Evolutionary conservation across 2,888 invertebrate genomes (phyloP), one percentile per base, ranked within the genome.

Genomic region (Nomada fucata): DNA sequence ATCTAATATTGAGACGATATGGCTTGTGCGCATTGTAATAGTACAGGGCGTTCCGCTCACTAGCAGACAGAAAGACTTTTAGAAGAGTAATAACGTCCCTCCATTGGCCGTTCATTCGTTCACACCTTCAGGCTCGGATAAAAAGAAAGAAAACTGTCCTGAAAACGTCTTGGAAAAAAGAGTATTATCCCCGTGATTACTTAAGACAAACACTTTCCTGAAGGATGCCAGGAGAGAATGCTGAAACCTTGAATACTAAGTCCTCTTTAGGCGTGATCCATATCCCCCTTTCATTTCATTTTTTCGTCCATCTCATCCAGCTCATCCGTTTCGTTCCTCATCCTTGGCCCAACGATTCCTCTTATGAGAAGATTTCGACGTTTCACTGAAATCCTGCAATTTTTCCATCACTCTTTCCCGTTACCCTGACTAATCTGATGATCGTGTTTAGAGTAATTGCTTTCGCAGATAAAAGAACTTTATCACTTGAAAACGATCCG

Each of bases 131-230:
- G 36, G 64, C 69, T 63, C 55, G 75, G 76, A 77, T 76, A 88
- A 86, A 89, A 89, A 75, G 82, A 86, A 89, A 83, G 85, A 71
- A 29, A 59, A 61, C 78, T 81, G 86, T 77, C 77, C 68, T 55
- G 80, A 67, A 75, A 84, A 64, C 81, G 68, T 60, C 72, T 65
- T 74, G 78, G 65, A 80, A 84, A 79, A 77, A 76, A n/a, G 23
- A 68, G 76, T 79, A 84, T 87, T 86, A 87, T 87, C 68, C 68
- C 65, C 29, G 47, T n/a, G 72, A 82, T 80, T 88, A 87, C 85
- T 85, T 84, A 85, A 89, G 90, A 90, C 88, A 90, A 90, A 90
- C 90, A 89, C 89, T 88, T 89, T 90, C 90, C 86, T 79, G 84
- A 86, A 82, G 85, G 84, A 87, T 90, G 87, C 82, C 77, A 82